phyloP scores from a whole-genome alignment of 1,140 invertebrate genomes.

The Ceratoteleas bidentatus region DNA sequence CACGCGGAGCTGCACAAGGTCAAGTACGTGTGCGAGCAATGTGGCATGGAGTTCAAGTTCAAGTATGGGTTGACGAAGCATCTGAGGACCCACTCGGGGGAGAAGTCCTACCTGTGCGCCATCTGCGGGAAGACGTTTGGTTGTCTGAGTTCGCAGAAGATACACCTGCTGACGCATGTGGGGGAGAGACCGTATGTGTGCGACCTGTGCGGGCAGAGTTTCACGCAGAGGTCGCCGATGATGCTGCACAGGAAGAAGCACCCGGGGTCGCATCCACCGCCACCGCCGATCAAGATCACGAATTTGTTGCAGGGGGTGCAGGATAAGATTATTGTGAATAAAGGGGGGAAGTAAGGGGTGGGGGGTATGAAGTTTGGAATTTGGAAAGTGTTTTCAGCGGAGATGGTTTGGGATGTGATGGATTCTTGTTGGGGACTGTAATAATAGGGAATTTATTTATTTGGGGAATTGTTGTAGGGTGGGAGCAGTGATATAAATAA shows the following conservation, averaged over 20 bases:
- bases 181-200: slow-evolving; percentile 82
- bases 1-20: slow-evolving; percentile 80
- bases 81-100: slow-evolving; percentile 84
- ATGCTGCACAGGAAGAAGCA: slow-evolving; percentile 80
- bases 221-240: slow-evolving; percentile 80
- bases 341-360: slow-evolving; percentile 10
- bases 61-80: slow-evolving; percentile 70
- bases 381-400: too few relatives aligned
- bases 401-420: too few relatives aligned
- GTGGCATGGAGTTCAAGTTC: slow-evolving; percentile 82
- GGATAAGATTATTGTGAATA: slow-evolving; percentile 74
- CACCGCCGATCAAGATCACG: slow-evolving; percentile 75
- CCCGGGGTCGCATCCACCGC: slow-evolving; percentile 81
- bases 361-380: background rate
- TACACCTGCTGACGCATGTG: slow-evolving; percentile 80
- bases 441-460: too few relatives aligned
- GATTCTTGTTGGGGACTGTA: too few relatives aligned
- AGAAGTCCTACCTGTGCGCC: slow-evolving; percentile 85
- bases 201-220: slow-evolving; percentile 80
- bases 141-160: slow-evolving; percentile 77
- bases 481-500: too few relatives aligned
- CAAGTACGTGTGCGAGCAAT: slow-evolving; percentile 81
- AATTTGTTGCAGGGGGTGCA: slow-evolving; percentile 74
- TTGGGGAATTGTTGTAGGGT: too few relatives aligned
- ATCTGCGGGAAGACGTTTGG: slow-evolving; percentile 84